Percentiles rank a stretch among this genome's conserved stretches.
Conservation (phyloP, 2,113 vertebrate species). For the Nothoprocta pentlandii region DNA sequence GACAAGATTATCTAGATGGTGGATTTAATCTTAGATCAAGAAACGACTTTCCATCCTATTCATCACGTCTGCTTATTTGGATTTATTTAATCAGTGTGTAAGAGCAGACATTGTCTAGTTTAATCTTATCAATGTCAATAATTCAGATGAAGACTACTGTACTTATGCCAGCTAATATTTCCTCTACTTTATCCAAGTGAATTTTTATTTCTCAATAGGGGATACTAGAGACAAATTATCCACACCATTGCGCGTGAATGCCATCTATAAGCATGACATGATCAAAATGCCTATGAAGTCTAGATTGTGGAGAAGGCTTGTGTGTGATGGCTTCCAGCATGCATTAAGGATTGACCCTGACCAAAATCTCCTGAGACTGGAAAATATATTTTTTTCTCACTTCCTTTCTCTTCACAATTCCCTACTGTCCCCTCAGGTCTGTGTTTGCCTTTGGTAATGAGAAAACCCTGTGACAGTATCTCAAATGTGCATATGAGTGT, state of each 20-base stretch:
- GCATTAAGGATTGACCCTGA: not conserved
- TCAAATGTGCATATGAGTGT: not conserved
- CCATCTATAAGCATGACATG: not conserved
- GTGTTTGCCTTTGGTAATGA: not conserved
- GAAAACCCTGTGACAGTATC: not conserved
- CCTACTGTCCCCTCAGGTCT: not conserved
- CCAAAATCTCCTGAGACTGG: not conserved
- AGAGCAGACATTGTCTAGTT: not conserved
- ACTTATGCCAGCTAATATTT: not conserved
- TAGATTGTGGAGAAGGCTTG: not conserved
- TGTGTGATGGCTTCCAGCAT: not conserved
- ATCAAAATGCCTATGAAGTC: not conserved
- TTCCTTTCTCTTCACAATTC: not conserved
- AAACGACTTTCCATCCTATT: not conserved
- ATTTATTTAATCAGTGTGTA: not conserved
- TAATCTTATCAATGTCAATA: not conserved
- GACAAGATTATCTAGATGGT: not conserved
- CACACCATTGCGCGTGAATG: accelerated
- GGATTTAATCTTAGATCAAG: not conserved
- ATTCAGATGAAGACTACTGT: not conserved
- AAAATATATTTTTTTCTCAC: not conserved
- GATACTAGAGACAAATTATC: not conserved
- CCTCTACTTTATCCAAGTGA: not conserved
- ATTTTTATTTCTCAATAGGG: not conserved
- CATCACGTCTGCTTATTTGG: not conserved